phyloP scores from a whole-genome alignment of 2,113 vertebrate genomes.

The Copsychus sechellarum region DNA sequence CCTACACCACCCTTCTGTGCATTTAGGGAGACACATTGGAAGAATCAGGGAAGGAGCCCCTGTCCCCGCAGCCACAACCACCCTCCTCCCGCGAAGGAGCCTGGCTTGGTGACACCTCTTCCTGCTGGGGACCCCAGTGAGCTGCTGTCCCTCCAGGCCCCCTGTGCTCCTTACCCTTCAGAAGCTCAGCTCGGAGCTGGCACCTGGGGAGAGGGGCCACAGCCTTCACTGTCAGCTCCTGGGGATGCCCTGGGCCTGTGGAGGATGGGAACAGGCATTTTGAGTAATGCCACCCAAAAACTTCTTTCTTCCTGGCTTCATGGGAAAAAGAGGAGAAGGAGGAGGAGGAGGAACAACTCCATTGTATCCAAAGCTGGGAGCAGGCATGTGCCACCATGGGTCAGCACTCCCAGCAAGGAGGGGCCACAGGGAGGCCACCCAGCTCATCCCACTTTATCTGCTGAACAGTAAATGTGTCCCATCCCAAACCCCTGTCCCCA shows the following conservation, averaged over 20 bases:
- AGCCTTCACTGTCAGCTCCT: not conserved
- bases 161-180: slow-evolving; percentile 31
- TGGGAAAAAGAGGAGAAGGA: not conserved
- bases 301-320: not conserved
- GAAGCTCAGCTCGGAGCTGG: slow-evolving; percentile 28
- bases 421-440: not conserved
- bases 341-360: not conserved
- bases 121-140: not conserved
- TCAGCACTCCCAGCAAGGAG: not conserved
- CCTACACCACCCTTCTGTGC: not conserved
- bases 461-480: not conserved
- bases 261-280: not conserved
- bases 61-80: not conserved
- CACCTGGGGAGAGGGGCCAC: not conserved
- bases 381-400: rapidly evolving
- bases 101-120: rapidly evolving
- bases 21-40: not conserved
- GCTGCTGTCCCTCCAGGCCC: not conserved
- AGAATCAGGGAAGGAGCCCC: not conserved
- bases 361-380: not conserved
- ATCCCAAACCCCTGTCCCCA: not conserved
- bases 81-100: not conserved
- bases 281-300: not conserved
- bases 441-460: not conserved
- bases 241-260: slow-evolving; percentile 61